Evolutionary conservation across 1,140 invertebrate species (phyloP), one percentile per base, ranked within the genome.

Genomic region (Musca vetustissima): DNA sequence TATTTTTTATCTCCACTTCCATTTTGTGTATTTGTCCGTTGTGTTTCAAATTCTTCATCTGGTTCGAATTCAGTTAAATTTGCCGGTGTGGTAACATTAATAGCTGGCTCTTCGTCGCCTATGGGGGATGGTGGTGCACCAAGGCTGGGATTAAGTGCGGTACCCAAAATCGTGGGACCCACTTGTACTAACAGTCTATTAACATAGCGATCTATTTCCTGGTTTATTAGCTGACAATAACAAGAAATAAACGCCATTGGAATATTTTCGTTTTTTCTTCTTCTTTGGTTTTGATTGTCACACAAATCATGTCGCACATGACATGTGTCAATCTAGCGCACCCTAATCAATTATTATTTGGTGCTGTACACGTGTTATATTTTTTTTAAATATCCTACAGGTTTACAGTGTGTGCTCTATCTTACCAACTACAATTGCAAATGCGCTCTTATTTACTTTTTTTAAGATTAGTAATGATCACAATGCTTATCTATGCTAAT

Each of bases 131-230:
- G 55, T 17, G 53, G 52, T 24, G 67, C 57, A 52, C 61, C 67
- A 21, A 74, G 72, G n/a, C 73, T 64, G 65, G 78, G 78, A 72
- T 80, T 80, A 0, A 80, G 72, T 15, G 74, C 67, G 4, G 78
- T 80, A 43, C 78, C 78, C 71, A 80, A 66, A 24, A 80, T 66
- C 49, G 74, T 70, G 24, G 78, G 78, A 43, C 78, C 78, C n/a
- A 80, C 69, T 59, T 75, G 72, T 78, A 76, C 72, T 72, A 80
- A 67, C 19, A 80, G 66, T 73, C 76, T 77, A 77, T 80, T 78
- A 69, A 76, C 76, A 73, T 78, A 68, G 67, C 78, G 78, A 80
- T 80, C 76, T 71, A 80, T 80, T 76, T 80, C 77, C 69, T 69
- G 65, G 77, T 80, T 75, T 75, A 80, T 74, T 76, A 77, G 75